Evolutionary conservation across 2,888 invertebrate species (phyloP), one percentile per base, ranked within the genome.

Genomic region (Pandemis heparana): DNA sequence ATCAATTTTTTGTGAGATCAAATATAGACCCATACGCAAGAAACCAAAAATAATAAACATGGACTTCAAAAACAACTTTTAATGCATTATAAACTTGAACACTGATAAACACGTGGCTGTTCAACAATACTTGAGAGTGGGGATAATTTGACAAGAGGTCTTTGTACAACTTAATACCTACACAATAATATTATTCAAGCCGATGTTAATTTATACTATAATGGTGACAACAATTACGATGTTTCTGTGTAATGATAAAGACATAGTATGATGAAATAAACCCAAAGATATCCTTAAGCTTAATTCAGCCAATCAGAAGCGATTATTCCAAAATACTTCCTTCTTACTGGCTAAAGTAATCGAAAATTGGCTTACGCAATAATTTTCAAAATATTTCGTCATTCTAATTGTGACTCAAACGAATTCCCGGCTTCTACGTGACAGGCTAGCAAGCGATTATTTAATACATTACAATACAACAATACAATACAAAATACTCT

Each of bases 191-290:
- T 7, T 41, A 41, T 41, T 48, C 6, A 48, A 7, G n/a, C 14
- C 5, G 14, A 48, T 5, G 43, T 12, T 12, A 10, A 48, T 48
- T 5, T n/a, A 48, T 48, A 48, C 18, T 9, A 9, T 18, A 14
- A 23, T 23, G 23, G n/a, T 56, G 10, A 12, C 23, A 18, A 12
- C 12, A 23, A 56, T 56, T 12, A 23, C 10, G 8, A 53, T 1
- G 18, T 23, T 18, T 23, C 56, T 23, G 0, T 23, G 18, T 12
- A 53, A 53, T 18, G 51, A 56, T 56, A 56, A 53, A 53, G 53
- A 56, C 12, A 56, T 56, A 56, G 23, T 23, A 23, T 56, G 56
- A 56, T 23, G 56, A 56, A 56, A 56, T 23, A 53, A 53, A 53
- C 53, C 23, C 23, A 23, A 23, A 56, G 56, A 12, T 53, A 48